Base-by-base conservation (phyloP, 2,888 invertebrate genomes). In the Drosophila parthenogenetica region DNA sequence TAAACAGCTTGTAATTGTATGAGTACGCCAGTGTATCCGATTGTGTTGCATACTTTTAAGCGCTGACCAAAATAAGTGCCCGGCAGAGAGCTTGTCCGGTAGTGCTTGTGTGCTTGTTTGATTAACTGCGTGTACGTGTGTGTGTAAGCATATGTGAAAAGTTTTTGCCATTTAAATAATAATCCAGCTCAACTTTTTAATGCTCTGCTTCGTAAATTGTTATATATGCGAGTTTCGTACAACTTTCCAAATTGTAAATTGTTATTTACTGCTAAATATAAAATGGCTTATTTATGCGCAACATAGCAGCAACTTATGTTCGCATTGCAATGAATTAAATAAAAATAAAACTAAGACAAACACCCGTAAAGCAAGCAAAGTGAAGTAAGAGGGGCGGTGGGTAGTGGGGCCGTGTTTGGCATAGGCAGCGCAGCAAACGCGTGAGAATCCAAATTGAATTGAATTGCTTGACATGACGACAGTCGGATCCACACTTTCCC, bases 381-480 rank as follows among this genome's bases (percentile, higher is more conserved):
- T 32, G 17, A n/a, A n/a, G 35, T n/a, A 5, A 19, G 5, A 1
- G 5, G 43, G 40, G 11, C 8, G 7, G 37, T 2, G 8, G n/a
- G 4, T 5, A 5, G 22, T 5, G 13, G 14, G 8, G 13, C 10
- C 14, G 39, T 5, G 19, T 17, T 22, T n/a, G 42, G 61, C 49
- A 63, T 61, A 65, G 78, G 78, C 84, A 60, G 79, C 64, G 87
- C 89, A 89, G 87, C 77, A 85, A 87, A 74, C 87, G 89, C 85
- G 85, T 87, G 85, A 85, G 87, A 85, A 83, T 73, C 77, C 81
- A 89, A 89, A 87, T 82, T 87, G 77, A 89, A 90, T 85, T 90
- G 86, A 89, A 89, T 86, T 87, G 88, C 87, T 80, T 89, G 87
- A 84, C 84, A 87, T 89, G 80, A 83, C 73, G 87, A 88, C 81